phyloP scores from a whole-genome alignment of 1,140 invertebrate genomes.

The Pseudomyrmex gracilis region DNA sequence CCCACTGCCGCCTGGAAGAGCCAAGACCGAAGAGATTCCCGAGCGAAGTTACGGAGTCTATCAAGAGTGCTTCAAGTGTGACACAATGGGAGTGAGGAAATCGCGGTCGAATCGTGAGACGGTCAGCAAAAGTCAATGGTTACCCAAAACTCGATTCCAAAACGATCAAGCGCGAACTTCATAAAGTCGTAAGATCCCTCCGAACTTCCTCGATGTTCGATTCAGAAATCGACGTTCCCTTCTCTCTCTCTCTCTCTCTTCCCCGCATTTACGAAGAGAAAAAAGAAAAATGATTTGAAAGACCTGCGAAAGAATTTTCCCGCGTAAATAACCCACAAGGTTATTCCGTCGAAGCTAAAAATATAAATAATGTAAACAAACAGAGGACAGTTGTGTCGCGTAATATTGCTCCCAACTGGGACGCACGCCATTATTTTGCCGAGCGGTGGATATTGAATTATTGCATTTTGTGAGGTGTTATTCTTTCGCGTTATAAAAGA shows the following conservation, averaged over 20 bases:
- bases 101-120: constrained; percentile 63
- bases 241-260: background rate
- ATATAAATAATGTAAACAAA: constrained; percentile 8
- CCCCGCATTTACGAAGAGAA: background rate
- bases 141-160: constrained; percentile 71
- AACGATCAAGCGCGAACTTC: constrained; percentile 63
- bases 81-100: constrained; percentile 70
- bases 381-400: background rate
- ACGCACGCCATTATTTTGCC: background rate
- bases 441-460: background rate
- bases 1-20: constrained; percentile 41
- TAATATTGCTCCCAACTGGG: background rate
- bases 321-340: too few relatives aligned
- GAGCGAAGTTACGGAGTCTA: constrained; percentile 48
- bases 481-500: constrained; percentile 22
- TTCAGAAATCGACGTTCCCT: constrained; percentile 43
- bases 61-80: constrained; percentile 54
- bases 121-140: constrained; percentile 74
- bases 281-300: background rate
- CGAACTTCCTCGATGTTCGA: constrained; percentile 44
- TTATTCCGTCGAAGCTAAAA: too few relatives aligned
- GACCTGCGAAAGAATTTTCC: background rate
- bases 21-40: constrained; percentile 41
- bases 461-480: background rate
- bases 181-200: constrained; percentile 13